Conservation (phyloP, 2,797 vertebrate species). For the Mycteria americana region DNA sequence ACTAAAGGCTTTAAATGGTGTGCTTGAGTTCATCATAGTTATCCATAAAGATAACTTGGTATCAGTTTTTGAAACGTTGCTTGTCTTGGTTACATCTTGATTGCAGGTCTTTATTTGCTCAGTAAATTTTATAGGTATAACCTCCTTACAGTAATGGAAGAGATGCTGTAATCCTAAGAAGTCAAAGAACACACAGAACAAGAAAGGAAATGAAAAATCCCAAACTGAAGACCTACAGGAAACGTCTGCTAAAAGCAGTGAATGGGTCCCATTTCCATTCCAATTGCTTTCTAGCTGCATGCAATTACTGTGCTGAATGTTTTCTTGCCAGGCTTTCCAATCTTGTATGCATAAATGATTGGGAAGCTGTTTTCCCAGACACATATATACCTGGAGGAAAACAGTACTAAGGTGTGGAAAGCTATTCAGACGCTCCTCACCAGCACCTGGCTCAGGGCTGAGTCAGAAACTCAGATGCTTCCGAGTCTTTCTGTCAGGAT, state of each 20-base stretch:
- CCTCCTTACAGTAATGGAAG: background rate
- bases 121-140: background rate
- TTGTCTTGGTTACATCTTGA: background rate
- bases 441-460: background rate
- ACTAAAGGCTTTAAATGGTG: background rate
- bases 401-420: background rate
- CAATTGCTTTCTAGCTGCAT: background rate
- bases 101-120: background rate
- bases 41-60: background rate
- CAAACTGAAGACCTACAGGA: background rate
- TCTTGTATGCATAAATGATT: background rate
- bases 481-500: background rate
- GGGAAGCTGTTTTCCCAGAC: background rate
- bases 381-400: background rate
- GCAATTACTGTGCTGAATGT: background rate
- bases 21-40: background rate
- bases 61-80: background rate
- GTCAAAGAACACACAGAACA: background rate
- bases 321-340: background rate
- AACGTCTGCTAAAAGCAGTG: background rate
- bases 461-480: background rate
- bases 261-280: background rate
- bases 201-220: conserved; percentile 1
- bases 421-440: background rate
- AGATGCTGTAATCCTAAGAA: background rate